Conservation (phyloP, 2,888 invertebrate genomes). For the Pachycephus smyrnensis region DNA sequence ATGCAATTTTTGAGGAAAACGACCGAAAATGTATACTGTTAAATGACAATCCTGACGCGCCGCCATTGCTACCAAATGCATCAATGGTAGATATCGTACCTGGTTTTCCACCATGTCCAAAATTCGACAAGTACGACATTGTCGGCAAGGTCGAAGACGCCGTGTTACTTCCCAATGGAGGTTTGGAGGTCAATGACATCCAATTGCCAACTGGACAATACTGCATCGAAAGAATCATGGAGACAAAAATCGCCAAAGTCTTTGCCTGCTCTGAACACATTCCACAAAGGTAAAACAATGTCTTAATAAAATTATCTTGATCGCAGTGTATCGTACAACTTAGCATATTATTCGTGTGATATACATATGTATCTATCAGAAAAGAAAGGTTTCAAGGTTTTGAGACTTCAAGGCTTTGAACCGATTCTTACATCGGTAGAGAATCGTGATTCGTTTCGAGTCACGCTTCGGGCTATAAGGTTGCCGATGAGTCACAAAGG, state of each 20-base stretch:
- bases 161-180: conserved; percentile 70
- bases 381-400: not conserved
- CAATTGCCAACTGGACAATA: conserved; percentile 64
- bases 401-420: not conserved
- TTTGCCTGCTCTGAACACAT: conserved; percentile 75
- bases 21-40: not conserved
- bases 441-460: not conserved
- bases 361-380: not conserved
- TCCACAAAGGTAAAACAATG: conserved; percentile 54
- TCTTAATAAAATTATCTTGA: not conserved
- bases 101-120: conserved; percentile 72
- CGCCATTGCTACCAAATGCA: conserved; percentile 60
- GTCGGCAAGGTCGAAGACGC: conserved; percentile 72
- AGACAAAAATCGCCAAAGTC: conserved; percentile 69
- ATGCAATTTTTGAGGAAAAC: conserved; percentile 73
- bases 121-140: conserved; percentile 70
- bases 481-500: not conserved
- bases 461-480: not conserved
- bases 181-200: conserved; percentile 68
- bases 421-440: not conserved
- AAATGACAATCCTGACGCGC: conserved; percentile 26
- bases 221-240: conserved; percentile 64
- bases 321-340: not conserved
- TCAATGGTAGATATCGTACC: conserved; percentile 62
- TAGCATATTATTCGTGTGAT: not conserved